Evolutionary conservation across 1,140 invertebrate species (phyloP), one percentile per base, ranked within the genome.

Genomic region (Nebria ingens): DNA sequence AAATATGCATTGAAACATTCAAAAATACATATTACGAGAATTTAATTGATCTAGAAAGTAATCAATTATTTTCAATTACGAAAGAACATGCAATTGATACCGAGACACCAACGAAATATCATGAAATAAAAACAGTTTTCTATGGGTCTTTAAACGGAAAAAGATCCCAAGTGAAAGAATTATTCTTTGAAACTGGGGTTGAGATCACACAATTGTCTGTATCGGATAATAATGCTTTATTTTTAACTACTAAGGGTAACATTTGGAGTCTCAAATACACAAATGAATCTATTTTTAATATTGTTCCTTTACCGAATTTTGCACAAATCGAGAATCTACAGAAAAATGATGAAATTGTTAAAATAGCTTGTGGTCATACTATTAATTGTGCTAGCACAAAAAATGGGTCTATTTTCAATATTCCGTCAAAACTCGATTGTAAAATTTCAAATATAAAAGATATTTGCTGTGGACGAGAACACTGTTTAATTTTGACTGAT

Each of bases 401-500:
- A 23, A 60, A 61, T 29, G 82, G 84, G 53, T 65, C 68, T 40
- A 62, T 85, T 1, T 87, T 78, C 56, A 76, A 78, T 60, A 67
- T 83, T 42, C 82, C 83, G 11, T 74, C 67, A 25, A 69, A 76
- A 59, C 62, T 86, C 13, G 71, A 82, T 19, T 74, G 74, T 59
- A 73, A 73, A 61, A 62, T 66, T 52, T 63, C 76, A 23, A 77
- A 75, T 62, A 75, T 85, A 51, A 69, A 74, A 49, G 80, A 89
- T 64, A 68, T 92, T 40, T 72, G 73, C 51, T 84, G 85, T 71
- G 91, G 91, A 2, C 81, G 84, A 67, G 88, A 92, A 68, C 90
- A 93, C 71, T 80, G 78, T 17, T 63, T 93, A 12, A 57, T 91
- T 25, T 71, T 93, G 2, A 82, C 86, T 53, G 75, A 79, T 57